Base-by-base conservation (phyloP, 2,113 vertebrate species). In the Acrocephalus arundinaceus region DNA sequence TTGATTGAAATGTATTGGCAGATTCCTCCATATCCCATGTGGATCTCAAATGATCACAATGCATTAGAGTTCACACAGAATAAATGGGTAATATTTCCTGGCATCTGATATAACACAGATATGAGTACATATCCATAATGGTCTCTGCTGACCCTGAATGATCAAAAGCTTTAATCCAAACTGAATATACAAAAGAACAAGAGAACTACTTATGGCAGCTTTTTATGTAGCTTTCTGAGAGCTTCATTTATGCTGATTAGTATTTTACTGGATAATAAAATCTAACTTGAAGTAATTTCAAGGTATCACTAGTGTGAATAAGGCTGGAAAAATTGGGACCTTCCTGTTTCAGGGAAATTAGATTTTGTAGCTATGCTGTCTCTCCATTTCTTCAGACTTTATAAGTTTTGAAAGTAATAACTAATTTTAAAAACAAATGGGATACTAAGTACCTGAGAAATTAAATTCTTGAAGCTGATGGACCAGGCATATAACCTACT, bases 341-440 rank as follows among this genome's bases (percentile, higher is more conserved):
- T 66, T 78, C 51, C 55, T 62, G 31, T 24, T 81, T 66, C 63
- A 70, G 45, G 41, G 13, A 78, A 89, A 89, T 89, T n/a, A 74
- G 16, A 87, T 89, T 95, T 94, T 63, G 37, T 71, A 63, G 70
- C 66, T 81, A 67, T 21, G 30, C 24, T 62, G 43, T 51, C 73
- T 73, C 63, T 93, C 41, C 6, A 23, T 74, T 89, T 81, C 85
- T 81, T 93, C 77, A 78, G 61, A 81, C 20, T 41, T 81, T 70
- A 57, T 57, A 74, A 73, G n/a, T 78, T 85, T 33, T 74, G 85
- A 93, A 94, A 77, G 37, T 45, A 89, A 62, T 45, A 74, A 87
- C 23, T 82, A 73, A 68, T 68, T 92, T 57, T n/a, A 93, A 95
- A 96, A 93, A 65, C 31, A 81, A 93, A 87, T 45, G 24, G 14